Evolutionary conservation across 2,113 vertebrate genomes (phyloP), one percentile per base, ranked within the genome.

Genomic region (Plectropomus leopardus): DNA sequence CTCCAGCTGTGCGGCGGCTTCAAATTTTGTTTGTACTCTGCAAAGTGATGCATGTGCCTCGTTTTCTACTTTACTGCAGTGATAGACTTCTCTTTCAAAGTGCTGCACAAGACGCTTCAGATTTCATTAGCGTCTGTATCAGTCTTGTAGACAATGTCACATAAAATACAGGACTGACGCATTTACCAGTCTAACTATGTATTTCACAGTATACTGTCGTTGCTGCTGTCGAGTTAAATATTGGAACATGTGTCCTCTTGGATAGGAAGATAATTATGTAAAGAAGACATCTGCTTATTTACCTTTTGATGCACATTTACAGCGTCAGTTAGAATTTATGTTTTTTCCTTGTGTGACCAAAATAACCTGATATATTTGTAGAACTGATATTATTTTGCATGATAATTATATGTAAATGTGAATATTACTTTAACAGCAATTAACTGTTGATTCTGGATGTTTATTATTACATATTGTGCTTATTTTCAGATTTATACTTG

Each of bases 1-100:
- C 55, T 74, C 85, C 78, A 59, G 74, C 78, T 76, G 78, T 10
- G 82, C 1, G 8, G 40, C 21, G 42, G 60, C 58, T 85, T 64
- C 61, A 68, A 19, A 78, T 65, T 47, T 34, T 66, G 69, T 75
- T 81, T 89, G 58, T 34, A 28, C 44, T 74, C 11, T 1, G 4
- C n/a, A 58, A 55, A 83, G 64, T 71, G 57, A 84, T 47, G 58
- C 57, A 68, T 32, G 50, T 19, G 42, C 21, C 36, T 26, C 1
- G 0, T 5, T 50, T 54, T 44, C 3, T 53, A n/a, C 67, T 44
- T 26, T 32, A n/a, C 17, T 51, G 53, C 66, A 13, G n/a, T 28
- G 44, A 51, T 42, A 5, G 26, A 54, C 68, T 68, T 82, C 28
- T 76, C 74, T 79, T 50, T 75, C 26, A 79, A 61, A 73, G 47